A percentile compares a stretch with the other conserved stretches of the same genome.
phyloP scores from a whole-genome alignment of 2,888 invertebrate species.

The Euspilapteryx auroguttella region DNA sequence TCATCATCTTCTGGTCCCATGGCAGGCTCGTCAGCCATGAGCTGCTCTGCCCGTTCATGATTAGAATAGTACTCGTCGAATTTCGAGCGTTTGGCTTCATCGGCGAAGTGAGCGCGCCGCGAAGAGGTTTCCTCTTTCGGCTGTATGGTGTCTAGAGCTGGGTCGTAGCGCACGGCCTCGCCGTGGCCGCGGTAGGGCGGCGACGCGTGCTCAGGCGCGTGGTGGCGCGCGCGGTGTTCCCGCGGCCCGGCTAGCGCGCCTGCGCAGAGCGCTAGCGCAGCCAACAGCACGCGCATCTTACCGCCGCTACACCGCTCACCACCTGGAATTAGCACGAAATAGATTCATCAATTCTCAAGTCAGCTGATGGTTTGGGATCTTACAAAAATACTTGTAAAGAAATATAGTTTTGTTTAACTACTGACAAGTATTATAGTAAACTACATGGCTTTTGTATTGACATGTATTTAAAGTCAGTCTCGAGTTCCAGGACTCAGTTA shows the following conservation, averaged over 20 bases:
- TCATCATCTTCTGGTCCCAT: slow-evolving; percentile 62
- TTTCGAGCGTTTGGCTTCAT: slow-evolving; percentile 7
- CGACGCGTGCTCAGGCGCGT: slow-evolving; percentile 45
- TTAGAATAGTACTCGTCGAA: slow-evolving; percentile 40
- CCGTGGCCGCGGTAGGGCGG: slow-evolving; percentile 57
- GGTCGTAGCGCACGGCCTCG: slow-evolving; percentile 57
- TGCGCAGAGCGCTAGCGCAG: slow-evolving; percentile 50
- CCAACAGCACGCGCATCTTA: slow-evolving; percentile 54
- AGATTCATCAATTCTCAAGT: too few relatives aligned
- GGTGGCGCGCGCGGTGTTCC: slow-evolving; percentile 55
- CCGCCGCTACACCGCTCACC: slow-evolving; percentile 41
- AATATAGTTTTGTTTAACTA: too few relatives aligned
- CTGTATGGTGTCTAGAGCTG: slow-evolving; percentile 54
- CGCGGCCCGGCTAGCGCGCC: slow-evolving; percentile 47
- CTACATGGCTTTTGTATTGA: too few relatives aligned
- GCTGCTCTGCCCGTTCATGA: slow-evolving; percentile 32
- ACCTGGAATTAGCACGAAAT: too few relatives aligned
- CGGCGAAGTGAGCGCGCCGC: slow-evolving; percentile 32
- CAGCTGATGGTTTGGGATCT: too few relatives aligned
- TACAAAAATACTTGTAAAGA: too few relatives aligned
- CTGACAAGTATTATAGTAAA: too few relatives aligned
- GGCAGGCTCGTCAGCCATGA: slow-evolving; percentile 45
- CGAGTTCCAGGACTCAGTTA: too few relatives aligned
- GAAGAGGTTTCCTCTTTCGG: slow-evolving; percentile 43
- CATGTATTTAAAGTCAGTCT: too few relatives aligned